phyloP scores from a whole-genome alignment of 2,797 vertebrate genomes.

The Brachyalestes nurse region DNA sequence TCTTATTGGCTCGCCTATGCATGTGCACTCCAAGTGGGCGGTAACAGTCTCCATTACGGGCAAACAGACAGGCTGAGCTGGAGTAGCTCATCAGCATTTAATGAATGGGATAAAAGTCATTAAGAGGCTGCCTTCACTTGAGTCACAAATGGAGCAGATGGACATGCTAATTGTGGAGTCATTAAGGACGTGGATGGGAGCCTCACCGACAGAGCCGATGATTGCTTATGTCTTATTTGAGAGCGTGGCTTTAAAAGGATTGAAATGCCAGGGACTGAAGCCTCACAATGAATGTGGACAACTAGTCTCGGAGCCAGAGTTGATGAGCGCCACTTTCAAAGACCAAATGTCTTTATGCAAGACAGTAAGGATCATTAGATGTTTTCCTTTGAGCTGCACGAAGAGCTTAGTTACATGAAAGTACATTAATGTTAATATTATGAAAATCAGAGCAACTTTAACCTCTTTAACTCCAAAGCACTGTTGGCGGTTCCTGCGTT shows the following conservation, averaged over 20 bases:
- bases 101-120: slow-evolving; percentile 59
- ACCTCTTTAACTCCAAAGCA: background rate
- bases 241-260: slow-evolving; percentile 33
- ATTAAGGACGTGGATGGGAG: slow-evolving; percentile 53
- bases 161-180: slow-evolving; percentile 61
- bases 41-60: slow-evolving; percentile 33
- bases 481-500: background rate
- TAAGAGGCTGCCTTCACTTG: slow-evolving; percentile 52
- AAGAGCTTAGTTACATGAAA: slow-evolving; percentile 8
- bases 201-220: slow-evolving; percentile 42
- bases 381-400: background rate
- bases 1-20: slow-evolving; percentile 22
- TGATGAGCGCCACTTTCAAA: slow-evolving; percentile 15
- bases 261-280: slow-evolving; percentile 8
- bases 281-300: slow-evolving; percentile 27
- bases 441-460: background rate
- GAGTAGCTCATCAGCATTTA: slow-evolving; percentile 61
- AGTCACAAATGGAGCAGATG: slow-evolving; percentile 63
- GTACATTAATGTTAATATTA: background rate
- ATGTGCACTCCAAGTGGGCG: slow-evolving; percentile 22
- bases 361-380: slow-evolving; percentile 10
- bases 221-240: slow-evolving; percentile 49
- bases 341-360: slow-evolving; percentile 6
- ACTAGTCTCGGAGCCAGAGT: slow-evolving; percentile 21
- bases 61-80: slow-evolving; percentile 39